Percentiles rank a stretch among this genome's conserved stretches.
Conservation (phyloP, 2,888 invertebrate genomes). For the Calliphora vomitoria region DNA sequence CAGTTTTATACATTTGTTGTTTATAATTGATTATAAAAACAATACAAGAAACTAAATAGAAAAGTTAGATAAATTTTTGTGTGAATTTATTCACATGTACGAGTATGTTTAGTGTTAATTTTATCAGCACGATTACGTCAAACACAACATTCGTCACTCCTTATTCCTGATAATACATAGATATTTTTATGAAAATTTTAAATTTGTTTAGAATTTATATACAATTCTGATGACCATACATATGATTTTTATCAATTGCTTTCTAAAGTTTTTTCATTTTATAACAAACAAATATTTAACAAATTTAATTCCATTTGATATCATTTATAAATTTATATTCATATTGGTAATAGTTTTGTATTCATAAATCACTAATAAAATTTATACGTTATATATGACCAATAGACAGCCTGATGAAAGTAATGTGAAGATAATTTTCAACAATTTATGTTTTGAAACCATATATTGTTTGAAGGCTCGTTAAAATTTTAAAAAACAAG, state of each 20-base stretch:
- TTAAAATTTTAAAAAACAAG: too few relatives aligned
- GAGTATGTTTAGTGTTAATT: slow-evolving; percentile 18
- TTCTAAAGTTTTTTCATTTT: not conserved
- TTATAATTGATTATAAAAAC: not conserved
- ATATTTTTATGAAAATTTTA: slow-evolving; percentile 5
- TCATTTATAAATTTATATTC: not conserved
- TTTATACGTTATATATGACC: not conserved
- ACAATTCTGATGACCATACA: not conserved
- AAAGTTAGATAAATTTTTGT: not conserved
- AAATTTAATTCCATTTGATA: not conserved
- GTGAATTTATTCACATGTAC: not conserved
- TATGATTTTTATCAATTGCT: slow-evolving; percentile 3
- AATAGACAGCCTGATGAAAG: too few relatives aligned
- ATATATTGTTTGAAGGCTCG: too few relatives aligned
- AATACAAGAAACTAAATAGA: not conserved
- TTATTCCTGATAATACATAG: slow-evolving; percentile 29
- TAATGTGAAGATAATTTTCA: not conserved
- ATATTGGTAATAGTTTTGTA: not conserved
- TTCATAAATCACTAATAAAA: not conserved
- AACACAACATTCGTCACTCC: slow-evolving; percentile 57
- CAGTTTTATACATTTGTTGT: slow-evolving; percentile 1
- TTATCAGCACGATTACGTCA: slow-evolving; percentile 55
- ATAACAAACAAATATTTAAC: not conserved
- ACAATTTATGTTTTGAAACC: too few relatives aligned
- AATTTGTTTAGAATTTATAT: not conserved